Evolutionary conservation across 2,888 invertebrate species (phyloP).

Genomic region (Meta bourneti): DNA sequence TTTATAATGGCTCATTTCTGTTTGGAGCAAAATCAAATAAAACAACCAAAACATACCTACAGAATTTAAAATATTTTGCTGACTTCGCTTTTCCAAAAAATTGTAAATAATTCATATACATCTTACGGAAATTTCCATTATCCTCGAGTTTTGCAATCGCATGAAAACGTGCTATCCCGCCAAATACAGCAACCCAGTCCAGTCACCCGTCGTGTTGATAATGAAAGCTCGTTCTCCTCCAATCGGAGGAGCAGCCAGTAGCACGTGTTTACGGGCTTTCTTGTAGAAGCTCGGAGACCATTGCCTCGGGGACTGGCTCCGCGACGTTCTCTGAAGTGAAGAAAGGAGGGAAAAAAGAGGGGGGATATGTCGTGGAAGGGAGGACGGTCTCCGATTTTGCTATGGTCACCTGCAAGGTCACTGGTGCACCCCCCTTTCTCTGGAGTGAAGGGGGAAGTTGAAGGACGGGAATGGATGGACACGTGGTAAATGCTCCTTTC

Average conservation of each 20-base stretch:
- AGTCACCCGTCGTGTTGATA: slow-evolving; percentile 44
- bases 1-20: too few relatives aligned
- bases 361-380: not conserved
- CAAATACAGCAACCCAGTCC: slow-evolving; percentile 8
- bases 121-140: too few relatives aligned
- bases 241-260: slow-evolving; percentile 43
- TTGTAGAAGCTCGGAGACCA: slow-evolving; percentile 30
- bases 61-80: too few relatives aligned
- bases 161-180: slow-evolving; percentile 1
- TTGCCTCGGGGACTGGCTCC: slow-evolving; percentile 45
- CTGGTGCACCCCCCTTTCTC: not conserved
- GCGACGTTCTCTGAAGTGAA: not conserved
- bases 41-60: too few relatives aligned
- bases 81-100: too few relatives aligned
- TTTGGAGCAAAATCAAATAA: too few relatives aligned
- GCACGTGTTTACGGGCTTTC: slow-evolving; percentile 65
- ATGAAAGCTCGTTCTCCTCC: slow-evolving; percentile 46
- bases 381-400: not conserved
- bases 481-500: slow-evolving; percentile 26
- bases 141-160: too few relatives aligned
- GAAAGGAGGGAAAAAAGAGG: not conserved
- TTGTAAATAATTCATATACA: too few relatives aligned
- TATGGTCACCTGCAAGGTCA: slow-evolving; percentile 68
- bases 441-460: not conserved
- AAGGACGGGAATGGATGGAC: slow-evolving; percentile 38